A percentile compares a stretch with the other conserved stretches of the same genome.
Evolutionary conservation across 2,113 vertebrate species (phyloP).

Genomic region (Okapia johnstoni): DNA sequence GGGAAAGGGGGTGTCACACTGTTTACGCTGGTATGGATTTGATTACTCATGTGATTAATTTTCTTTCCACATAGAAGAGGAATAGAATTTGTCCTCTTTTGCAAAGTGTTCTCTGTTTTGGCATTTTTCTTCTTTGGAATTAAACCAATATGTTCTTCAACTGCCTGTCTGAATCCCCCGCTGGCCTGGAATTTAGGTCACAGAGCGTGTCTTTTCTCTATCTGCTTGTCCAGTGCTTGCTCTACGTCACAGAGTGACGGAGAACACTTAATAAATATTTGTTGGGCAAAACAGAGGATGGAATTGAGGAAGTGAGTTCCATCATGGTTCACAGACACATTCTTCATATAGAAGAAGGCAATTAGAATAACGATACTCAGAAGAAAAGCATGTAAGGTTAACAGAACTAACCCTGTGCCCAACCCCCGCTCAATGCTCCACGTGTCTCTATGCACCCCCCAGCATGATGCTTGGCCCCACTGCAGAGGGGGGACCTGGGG

Average conservation of each 20-base stretch:
- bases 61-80: background rate
- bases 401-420: background rate
- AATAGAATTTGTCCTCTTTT: accelerated
- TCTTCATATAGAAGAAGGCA: accelerated
- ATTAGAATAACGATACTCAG: accelerated
- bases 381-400: background rate
- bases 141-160: background rate
- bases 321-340: accelerated
- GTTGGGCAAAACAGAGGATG: background rate
- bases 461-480: accelerated
- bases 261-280: background rate
- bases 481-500: background rate
- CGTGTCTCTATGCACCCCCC: accelerated
- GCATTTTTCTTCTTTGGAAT: background rate
- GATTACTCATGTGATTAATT: accelerated
- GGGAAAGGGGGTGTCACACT: accelerated
- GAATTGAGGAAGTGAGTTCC: background rate
- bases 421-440: accelerated
- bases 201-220: accelerated
- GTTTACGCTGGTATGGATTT: background rate
- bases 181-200: background rate
- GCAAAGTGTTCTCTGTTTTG: background rate
- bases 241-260: accelerated
- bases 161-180: background rate
- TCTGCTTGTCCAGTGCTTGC: accelerated